Conservation (phyloP, 2,113 vertebrate genomes). For the Neolamprologus sp. region DNA sequence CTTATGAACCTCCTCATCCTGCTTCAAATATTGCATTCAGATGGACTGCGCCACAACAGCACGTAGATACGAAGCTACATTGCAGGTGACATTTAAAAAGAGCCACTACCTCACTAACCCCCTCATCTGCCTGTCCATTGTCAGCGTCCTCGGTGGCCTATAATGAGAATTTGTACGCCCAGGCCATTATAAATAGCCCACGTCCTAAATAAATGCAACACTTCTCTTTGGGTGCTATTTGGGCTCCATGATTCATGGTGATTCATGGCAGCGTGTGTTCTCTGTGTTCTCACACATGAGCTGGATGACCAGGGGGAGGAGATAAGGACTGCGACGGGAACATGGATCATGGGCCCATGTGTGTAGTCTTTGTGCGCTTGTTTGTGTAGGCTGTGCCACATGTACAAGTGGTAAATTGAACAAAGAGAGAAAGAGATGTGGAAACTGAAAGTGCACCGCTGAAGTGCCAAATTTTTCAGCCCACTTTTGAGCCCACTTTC, state of each 20-base stretch:
- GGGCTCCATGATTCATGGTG: conserved; percentile 64
- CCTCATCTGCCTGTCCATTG: conserved; percentile 53
- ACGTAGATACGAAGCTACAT: conserved; percentile 42
- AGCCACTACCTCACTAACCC: conserved; percentile 45
- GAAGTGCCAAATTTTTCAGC: conserved; percentile 32
- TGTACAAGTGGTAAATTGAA: conserved; percentile 26
- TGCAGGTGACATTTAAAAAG: conserved; percentile 59
- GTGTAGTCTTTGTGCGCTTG: not conserved
- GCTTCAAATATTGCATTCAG: conserved; percentile 33
- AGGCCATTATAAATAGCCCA: conserved; percentile 67
- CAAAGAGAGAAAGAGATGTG: conserved; percentile 1
- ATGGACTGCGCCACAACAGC: not conserved
- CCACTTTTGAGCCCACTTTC: conserved; percentile 27
- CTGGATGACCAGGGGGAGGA: conserved; percentile 43
- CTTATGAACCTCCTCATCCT: not conserved
- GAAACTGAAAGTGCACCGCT: conserved; percentile 14
- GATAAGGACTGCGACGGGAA: conserved; percentile 22
- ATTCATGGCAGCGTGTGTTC: conserved; percentile 61
- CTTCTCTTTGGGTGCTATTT: conserved; percentile 66
- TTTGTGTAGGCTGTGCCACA: conserved; percentile 20
- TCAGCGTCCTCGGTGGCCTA: conserved; percentile 49
- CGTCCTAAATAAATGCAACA: conserved; percentile 70
- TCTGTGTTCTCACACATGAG: conserved; percentile 63
- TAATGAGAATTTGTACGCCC: conserved; percentile 61
- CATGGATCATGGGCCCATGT: conserved; percentile 27